A percentile compares a stretch with the other conserved stretches of the same genome.
These are phyloP conservation scores for Lysiphlebus fabarum DNA, from an alignment of 1,140 invertebrate genomes.

Conservation along the genomic window DNA sequence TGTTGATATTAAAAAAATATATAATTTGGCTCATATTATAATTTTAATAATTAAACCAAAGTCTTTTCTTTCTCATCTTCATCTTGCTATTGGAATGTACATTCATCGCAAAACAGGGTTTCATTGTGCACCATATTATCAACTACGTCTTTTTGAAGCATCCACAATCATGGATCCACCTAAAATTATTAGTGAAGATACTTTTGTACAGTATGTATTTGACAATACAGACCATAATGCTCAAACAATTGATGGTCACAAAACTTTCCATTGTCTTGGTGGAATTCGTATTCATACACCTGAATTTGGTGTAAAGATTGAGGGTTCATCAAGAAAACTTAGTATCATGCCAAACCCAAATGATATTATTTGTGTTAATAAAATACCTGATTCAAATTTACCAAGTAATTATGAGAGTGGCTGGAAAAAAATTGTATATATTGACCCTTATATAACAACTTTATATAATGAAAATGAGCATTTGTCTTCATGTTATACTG, in stretches of 20 bases:
- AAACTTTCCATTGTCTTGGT: slow-evolving; percentile 25
- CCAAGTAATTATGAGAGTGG: not conserved
- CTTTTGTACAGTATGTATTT: not conserved
- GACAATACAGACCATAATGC: slow-evolving; percentile 30
- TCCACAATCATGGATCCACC: slow-evolving; percentile 30
- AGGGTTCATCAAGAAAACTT: slow-evolving; percentile 16
- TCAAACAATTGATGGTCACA: slow-evolving; percentile 24
- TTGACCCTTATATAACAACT: not conserved
- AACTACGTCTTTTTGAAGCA: slow-evolving; percentile 6
- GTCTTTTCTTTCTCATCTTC: slow-evolving; percentile 16
- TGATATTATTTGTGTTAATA: slow-evolving; percentile 5
- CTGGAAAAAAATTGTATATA: not conserved
- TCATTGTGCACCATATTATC: slow-evolving; percentile 9
- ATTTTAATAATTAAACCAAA: slow-evolving; percentile 7
- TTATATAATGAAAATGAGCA: not conserved
- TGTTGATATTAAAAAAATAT: not conserved
- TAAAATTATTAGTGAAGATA: slow-evolving; percentile 31
- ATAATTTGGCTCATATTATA: slow-evolving; percentile 13
- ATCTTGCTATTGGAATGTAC: slow-evolving; percentile 18
- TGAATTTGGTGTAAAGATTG: slow-evolving; percentile 32
- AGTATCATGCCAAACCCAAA: slow-evolving; percentile 9
- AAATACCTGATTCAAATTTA: slow-evolving; percentile 1
- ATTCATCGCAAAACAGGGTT: slow-evolving; percentile 14
- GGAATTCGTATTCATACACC: slow-evolving; percentile 29
- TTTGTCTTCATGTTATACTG: not conserved